Evolutionary conservation across 1,140 invertebrate species (phyloP), one percentile per base, ranked within the genome.

Genomic region (Papilio polytes): DNA sequence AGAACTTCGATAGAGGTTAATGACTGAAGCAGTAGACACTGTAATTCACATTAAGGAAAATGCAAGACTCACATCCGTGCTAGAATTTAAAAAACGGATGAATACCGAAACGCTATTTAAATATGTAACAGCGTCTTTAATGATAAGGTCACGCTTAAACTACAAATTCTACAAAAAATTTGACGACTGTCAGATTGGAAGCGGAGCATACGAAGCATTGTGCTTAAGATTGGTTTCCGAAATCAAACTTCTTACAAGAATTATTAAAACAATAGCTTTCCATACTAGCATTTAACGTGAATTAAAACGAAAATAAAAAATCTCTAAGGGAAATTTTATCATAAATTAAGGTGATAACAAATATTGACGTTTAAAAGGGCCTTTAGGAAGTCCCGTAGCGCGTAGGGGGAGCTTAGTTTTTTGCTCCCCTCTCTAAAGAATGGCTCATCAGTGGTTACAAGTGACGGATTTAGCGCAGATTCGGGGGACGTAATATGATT

Each of bases 401-500:
- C 70, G 70, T 26, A 41, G 74, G 18, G 77, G 63, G 53, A 18
- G 22, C 74, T 59, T 74, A 63, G 56, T 83, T 83, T 83, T 83
- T 82, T 81, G 81, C 77, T 56, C 83, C 88, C 85, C 80, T 74
- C 74, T 81, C 36, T 86, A 88, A 89, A 91, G 89, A 91, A 91
- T 91, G 86, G 86, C 88, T 91, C 89, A 91, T 91, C 89, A 90
- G 85, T 80, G 86, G 86, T 82, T 84, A 86, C 85, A 87, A 89
- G 86, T 86, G 88, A 85, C 85, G 86, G 85, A 85, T 89, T 86
- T 85, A 74, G 81, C 78, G 81, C 78, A 82, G 84, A 84, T 82
- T 80, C 82, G 81, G 66, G 84, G 85, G 86, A 74, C 81, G 78
- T 89, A 88, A 89, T 85, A 46, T 83, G 80, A 88, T 90, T 87